Conservation (phyloP, 2,888 invertebrate species). For the Dicyrtoma fusca region DNA sequence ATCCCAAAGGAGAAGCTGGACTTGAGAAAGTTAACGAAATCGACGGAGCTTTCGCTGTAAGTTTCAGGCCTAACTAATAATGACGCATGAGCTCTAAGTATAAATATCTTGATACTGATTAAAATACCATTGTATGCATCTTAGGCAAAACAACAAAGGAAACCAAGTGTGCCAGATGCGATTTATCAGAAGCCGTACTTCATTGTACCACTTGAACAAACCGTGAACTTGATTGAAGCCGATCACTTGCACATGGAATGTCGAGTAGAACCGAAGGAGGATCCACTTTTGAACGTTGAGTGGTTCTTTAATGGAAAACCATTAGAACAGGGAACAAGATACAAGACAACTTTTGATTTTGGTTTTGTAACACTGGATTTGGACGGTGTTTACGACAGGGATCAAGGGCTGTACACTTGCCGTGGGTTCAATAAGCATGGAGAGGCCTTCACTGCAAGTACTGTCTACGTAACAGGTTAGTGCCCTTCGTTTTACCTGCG, state of each 20-base stretch:
- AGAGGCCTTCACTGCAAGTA: slow-evolving; percentile 90
- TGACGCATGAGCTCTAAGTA: not conserved
- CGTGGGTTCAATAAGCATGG: slow-evolving; percentile 86
- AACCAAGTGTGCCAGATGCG: slow-evolving; percentile 72
- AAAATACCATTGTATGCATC: not conserved
- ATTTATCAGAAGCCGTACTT: slow-evolving; percentile 84
- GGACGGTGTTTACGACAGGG: slow-evolving; percentile 87
- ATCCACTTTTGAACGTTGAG: slow-evolving; percentile 86
- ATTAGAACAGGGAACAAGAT: slow-evolving; percentile 69
- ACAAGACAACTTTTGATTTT: slow-evolving; percentile 83
- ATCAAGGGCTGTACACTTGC: slow-evolving; percentile 91
- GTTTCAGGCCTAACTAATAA: not conserved
- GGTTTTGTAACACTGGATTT: slow-evolving; percentile 95
- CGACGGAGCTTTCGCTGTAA: slow-evolving; percentile 62
- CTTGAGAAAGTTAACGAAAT: slow-evolving; percentile 86
- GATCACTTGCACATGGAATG: slow-evolving; percentile 90
- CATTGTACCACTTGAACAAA: slow-evolving; percentile 78
- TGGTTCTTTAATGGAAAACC: slow-evolving; percentile 94
- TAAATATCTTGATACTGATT: not conserved
- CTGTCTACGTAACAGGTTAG: slow-evolving; percentile 79
- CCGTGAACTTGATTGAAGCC: slow-evolving; percentile 79
- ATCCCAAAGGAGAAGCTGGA: slow-evolving; percentile 90
- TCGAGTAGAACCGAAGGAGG: slow-evolving; percentile 90
- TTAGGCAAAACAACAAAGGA: slow-evolving; percentile 67
- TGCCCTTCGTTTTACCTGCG: too few species aligned